Evolutionary conservation across 2,888 invertebrate genomes (phyloP).

Genomic region (Rhagium mordax): DNA sequence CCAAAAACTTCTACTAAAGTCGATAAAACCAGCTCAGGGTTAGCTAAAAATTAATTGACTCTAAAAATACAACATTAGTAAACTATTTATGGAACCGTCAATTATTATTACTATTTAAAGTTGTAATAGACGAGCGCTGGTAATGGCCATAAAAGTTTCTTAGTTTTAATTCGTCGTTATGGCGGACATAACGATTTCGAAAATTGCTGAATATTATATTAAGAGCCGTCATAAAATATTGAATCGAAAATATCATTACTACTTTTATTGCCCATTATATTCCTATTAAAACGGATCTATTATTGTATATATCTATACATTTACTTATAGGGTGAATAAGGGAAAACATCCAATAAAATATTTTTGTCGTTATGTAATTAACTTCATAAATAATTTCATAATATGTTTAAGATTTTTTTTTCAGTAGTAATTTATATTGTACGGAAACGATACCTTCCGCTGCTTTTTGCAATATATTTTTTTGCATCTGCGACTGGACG

Average conservation of each 20-base stretch:
- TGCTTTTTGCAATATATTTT: not conserved
- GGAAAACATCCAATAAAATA: too few species aligned
- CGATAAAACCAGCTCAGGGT: too few species aligned
- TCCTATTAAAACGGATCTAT: not conserved
- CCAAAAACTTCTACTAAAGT: too few species aligned
- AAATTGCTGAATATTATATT: slow-evolving; percentile 17
- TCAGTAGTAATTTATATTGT: too few species aligned
- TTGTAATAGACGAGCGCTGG: not conserved
- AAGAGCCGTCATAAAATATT: slow-evolving; percentile 1
- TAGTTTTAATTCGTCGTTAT: not conserved
- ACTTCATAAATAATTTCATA: too few species aligned
- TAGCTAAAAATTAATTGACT: too few species aligned
- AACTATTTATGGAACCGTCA: not conserved
- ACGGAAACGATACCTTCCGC: too few species aligned
- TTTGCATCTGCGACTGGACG: too few species aligned
- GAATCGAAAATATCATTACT: not conserved
- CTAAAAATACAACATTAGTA: not conserved
- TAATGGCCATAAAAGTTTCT: not conserved
- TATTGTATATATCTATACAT: not conserved
- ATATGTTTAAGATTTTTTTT: too few species aligned
- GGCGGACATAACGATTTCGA: not conserved
- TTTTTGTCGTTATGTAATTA: too few species aligned
- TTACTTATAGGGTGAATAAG: not conserved
- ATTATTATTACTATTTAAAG: not conserved
- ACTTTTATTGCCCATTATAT: not conserved